Evolutionary conservation across 2,113 vertebrate genomes (phyloP), one percentile per base, ranked within the genome.

Genomic region (human): DNA sequence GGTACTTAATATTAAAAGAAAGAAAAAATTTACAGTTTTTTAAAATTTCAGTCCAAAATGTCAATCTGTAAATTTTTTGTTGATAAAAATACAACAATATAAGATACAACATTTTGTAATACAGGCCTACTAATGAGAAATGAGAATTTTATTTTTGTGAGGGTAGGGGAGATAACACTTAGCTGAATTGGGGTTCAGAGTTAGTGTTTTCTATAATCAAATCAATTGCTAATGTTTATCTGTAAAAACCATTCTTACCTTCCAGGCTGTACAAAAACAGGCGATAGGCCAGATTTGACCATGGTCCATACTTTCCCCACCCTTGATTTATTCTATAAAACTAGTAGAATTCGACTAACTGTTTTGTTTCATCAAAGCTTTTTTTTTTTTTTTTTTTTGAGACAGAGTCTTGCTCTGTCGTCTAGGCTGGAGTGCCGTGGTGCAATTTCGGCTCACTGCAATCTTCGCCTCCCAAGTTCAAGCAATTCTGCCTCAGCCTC

Each of bases 71-170:
- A 1, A 52, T 86, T 59, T 96, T 92, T 92, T 82, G 50, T 72
- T 75, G 61, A 57, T 90, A 38, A 92, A 83, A 83, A 20, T 68
- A 57, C 9, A 73, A 73, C 92, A 40, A 48, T 75, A 90, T 40
- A 73, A 30, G 80, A 38, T 93, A 93, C 4, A 90, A 2, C 70
- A 20, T 88, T 97, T 95, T 93, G 10, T 96, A 95, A 85, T 92
- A 66, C 0, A 82, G 66, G 10, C 35, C 35, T 87, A 43, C 45
- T 89, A 68, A 50, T 89, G 40, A 93, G 88, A 94, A 84, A 27
- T 82, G 40, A 48, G 16, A 70, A 52, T 79, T 92, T 92, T 59
- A 73, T 89, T 92, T 94, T 95, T 83, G 6, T 30, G 1, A 23
- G 4, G 38, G 64, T 38, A 12, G 6, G 7, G 18, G 25, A 92